Conservation (phyloP, 2,888 invertebrate species). For the Heliconius sara region DNA sequence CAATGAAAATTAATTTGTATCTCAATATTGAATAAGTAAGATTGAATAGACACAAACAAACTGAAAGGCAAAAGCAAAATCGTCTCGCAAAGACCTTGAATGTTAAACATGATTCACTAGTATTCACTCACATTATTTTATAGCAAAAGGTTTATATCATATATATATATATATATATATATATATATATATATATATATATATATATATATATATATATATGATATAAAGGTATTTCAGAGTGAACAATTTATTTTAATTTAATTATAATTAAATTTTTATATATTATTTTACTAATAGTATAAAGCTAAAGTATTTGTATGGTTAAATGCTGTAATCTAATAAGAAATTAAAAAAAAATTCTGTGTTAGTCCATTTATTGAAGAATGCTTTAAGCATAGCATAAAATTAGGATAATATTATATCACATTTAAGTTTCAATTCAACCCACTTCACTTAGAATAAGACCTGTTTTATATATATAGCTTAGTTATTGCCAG, state of each 20-base stretch:
- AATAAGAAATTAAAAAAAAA: no score
- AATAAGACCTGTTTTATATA: not conserved
- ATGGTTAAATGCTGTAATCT: no score
- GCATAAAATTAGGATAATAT: no score
- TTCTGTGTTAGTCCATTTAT: no score
- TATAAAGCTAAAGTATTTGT: no score
- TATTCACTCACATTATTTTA: conserved; percentile 22
- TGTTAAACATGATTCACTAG: conserved; percentile 8
- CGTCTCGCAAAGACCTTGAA: conserved; percentile 12
- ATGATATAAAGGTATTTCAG: not conserved
- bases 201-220: not conserved
- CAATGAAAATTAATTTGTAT: not conserved
- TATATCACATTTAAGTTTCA: not conserved
- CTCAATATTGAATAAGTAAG: not conserved
- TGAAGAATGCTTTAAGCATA: no score
- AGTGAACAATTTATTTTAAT: not conserved
- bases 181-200: no score
- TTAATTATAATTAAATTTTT: not conserved
- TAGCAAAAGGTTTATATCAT: not conserved
- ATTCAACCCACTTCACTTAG: not conserved
- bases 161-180: not conserved
- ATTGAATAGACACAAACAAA: not conserved
- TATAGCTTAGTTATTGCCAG: not conserved
- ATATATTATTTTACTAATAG: not conserved
- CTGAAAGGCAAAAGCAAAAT: conserved; percentile 28